Evolutionary conservation across 2,113 vertebrate genomes (phyloP).

Genomic region (Lethenteron camtschaticum): DNA sequence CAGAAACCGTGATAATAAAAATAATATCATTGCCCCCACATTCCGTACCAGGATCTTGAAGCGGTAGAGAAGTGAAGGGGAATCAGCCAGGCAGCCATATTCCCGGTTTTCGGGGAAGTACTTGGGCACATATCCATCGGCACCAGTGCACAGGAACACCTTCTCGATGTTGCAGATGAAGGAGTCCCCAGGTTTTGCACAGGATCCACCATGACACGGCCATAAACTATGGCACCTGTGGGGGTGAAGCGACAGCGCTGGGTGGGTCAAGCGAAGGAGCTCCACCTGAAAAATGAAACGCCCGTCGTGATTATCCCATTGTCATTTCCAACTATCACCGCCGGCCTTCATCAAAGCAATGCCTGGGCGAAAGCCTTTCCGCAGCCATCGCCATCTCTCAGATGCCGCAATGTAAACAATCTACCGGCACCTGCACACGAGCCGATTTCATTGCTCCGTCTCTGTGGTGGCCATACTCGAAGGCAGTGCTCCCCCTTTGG

Average conservation of each 20-base stretch:
- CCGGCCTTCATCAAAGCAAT: neutral
- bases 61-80: slow-evolving; percentile 51
- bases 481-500: too few species aligned
- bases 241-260: slow-evolving; percentile 6
- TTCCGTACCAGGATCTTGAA: slow-evolving; percentile 79
- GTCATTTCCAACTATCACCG: neutral
- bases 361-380: neutral
- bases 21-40: neutral
- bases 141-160: slow-evolving; percentile 72
- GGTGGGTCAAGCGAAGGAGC: neutral
- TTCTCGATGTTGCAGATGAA: slow-evolving; percentile 86
- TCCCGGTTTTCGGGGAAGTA: slow-evolving; percentile 53
- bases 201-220: slow-evolving; percentile 81
- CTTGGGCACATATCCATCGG: slow-evolving; percentile 82
- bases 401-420: too few species aligned
- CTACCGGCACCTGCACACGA: too few species aligned
- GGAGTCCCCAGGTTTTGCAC: slow-evolving; percentile 77
- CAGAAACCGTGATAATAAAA: too few species aligned
- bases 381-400: too few species aligned
- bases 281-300: neutral
- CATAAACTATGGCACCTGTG: slow-evolving; percentile 56
- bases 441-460: too few species aligned
- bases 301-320: neutral
- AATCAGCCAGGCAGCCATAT: slow-evolving; percentile 75
- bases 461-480: neutral